These are phyloP conservation scores for Glaucopsyche alexis DNA, from an alignment of 2,888 invertebrate species.

Conservation along the genomic window DNA sequence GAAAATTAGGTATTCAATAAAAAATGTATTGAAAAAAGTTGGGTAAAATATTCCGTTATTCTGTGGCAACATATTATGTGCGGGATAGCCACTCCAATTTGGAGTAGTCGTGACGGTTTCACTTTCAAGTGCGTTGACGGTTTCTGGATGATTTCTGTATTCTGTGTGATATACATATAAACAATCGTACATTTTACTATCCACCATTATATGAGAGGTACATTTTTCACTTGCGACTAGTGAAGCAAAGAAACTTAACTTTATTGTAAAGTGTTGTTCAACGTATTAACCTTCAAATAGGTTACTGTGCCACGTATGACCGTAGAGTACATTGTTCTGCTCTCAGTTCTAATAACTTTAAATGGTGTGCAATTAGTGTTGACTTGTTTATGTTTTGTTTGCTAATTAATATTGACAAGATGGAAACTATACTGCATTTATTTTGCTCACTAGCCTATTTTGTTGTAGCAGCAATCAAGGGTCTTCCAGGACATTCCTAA, in stretches of 20 bases:
- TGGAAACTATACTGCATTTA: not conserved
- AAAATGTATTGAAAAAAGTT: too few relatives aligned
- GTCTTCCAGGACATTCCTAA: too few relatives aligned
- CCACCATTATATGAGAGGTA: not conserved
- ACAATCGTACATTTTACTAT: not conserved
- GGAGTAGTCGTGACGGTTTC: too few relatives aligned
- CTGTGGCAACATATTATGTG: too few relatives aligned
- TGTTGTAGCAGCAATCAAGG: not conserved
- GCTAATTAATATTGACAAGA: not conserved
- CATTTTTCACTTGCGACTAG: too few relatives aligned
- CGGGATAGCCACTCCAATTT: too few relatives aligned
- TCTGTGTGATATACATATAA: too few relatives aligned
- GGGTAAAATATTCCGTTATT: too few relatives aligned
- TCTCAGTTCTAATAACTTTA: slow-evolving; percentile 5
- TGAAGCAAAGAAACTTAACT: not conserved
- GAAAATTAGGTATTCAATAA: too few relatives aligned
- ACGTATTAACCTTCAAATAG: slow-evolving; percentile 14
- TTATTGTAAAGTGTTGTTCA: slow-evolving; percentile 10
- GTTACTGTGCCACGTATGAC: slow-evolving; percentile 27
- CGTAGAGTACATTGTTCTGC: not conserved
- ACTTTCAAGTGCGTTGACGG: too few relatives aligned
- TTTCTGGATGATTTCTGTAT: too few relatives aligned
- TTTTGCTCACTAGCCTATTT: not conserved
- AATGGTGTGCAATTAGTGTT: slow-evolving; percentile 16
- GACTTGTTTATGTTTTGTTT: slow-evolving; percentile 3